A percentile compares a stretch with the other conserved stretches of the same genome.
Conservation (phyloP, 2,888 invertebrate species). For the Napeogenes inachia region DNA sequence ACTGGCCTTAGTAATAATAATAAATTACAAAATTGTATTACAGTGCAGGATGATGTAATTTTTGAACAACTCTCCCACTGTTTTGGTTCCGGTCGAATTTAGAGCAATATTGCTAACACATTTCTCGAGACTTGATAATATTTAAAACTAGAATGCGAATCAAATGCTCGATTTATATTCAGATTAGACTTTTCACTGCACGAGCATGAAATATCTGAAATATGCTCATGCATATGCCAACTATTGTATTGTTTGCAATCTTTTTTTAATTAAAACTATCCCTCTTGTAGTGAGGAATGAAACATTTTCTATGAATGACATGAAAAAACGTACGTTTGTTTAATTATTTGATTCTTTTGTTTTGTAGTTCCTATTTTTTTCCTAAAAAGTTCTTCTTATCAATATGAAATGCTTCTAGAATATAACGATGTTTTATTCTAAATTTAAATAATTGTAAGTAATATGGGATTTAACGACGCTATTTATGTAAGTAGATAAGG, state of each 20-base stretch:
- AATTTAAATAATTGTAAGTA: too few relatives aligned
- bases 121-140: too few relatives aligned
- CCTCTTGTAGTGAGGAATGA: not conserved
- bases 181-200: slow-evolving; percentile 1
- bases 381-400: too few relatives aligned
- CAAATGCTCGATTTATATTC: slow-evolving; percentile 9
- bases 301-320: too few relatives aligned
- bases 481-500: too few relatives aligned
- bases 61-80: slow-evolving; percentile 48
- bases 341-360: too few relatives aligned
- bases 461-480: too few relatives aligned
- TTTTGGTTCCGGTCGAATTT: slow-evolving; percentile 21
- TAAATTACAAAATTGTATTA: slow-evolving; percentile 52
- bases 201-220: slow-evolving; percentile 2
- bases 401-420: too few relatives aligned
- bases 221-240: slow-evolving; percentile 1
- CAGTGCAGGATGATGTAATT: slow-evolving; percentile 57
- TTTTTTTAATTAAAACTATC: slow-evolving; percentile 2
- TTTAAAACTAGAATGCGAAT: slow-evolving; percentile 48
- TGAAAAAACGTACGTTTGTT: too few relatives aligned
- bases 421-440: too few relatives aligned
- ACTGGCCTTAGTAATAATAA: slow-evolving; percentile 23
- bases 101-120: not conserved
- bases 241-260: slow-evolving; percentile 1
- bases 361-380: too few relatives aligned